Evolutionary conservation across 1,140 invertebrate genomes (phyloP), one percentile per base, ranked within the genome.

Genomic region (Habropoda laboriosa): DNA sequence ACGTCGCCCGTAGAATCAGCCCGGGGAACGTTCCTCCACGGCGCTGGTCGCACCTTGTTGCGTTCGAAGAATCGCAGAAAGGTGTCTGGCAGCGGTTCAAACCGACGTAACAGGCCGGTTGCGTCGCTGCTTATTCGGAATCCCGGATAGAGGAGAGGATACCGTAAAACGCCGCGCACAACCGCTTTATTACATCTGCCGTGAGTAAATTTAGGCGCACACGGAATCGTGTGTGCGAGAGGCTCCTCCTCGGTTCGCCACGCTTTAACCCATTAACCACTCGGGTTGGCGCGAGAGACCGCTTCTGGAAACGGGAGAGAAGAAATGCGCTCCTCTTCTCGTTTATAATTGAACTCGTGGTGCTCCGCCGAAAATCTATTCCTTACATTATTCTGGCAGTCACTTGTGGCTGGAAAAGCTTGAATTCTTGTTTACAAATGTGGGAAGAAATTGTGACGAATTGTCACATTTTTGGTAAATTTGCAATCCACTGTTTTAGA

Each of bases 141-240:
- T 85, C 70, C 74, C 73, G 79, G 79, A 85, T 75, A 81, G 72
- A 77, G 68, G 51, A 81, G 72, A 77, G 68, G 51, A 81, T 81
- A 58, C 42, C 38, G 66, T 61, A 68, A 85, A 71, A 61, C 60
- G 70, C 67, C 51, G 73, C 66, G 27, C 38, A 24, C 66, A 0
- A 47, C n/a, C 64, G 72, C n/a, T 85, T 78, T 78, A 78, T 81
- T 81, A 53, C 53, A 77, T 70, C 55, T 57, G 38, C 47, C 74
- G 57, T 47, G 83, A 57, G 61, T 86, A 86, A 86, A 81, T 86
- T 85, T 86, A 86, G 83, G 79, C n/a, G n/a, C 79, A 66, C 75
- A 72, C 75, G 55, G 68, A 67, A 83, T 79, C 75, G 66, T 55
- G 71, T 47, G 45, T 42, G 13, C 49, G 55, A n/a, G n/a, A n/a